Evolutionary conservation across 2,888 invertebrate genomes (phyloP).

Genomic region (Sphaeridia pumilis): DNA sequence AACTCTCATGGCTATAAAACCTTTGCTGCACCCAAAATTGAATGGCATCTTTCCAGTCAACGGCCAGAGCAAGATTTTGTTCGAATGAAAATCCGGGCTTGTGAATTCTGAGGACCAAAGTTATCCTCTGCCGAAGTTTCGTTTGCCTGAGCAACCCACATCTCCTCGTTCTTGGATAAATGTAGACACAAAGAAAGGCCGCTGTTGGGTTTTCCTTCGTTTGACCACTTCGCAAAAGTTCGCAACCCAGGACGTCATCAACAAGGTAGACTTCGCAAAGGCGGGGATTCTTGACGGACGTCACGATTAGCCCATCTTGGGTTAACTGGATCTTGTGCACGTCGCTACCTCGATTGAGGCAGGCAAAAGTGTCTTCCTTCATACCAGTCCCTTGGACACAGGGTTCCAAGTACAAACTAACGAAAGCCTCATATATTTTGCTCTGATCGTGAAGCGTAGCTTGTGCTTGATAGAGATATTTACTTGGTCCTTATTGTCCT

Average conservation of each 20-base stretch:
- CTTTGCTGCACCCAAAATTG: background rate
- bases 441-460: too few relatives aligned
- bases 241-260: conserved; percentile 32
- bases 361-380: conserved; percentile 31
- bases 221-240: conserved; percentile 27
- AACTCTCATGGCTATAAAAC: conserved; percentile 15
- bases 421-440: too few relatives aligned
- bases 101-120: conserved; percentile 27
- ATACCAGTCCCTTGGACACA: too few relatives aligned
- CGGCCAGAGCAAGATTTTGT: conserved; percentile 27
- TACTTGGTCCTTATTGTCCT: too few relatives aligned
- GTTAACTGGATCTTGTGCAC: conserved; percentile 26
- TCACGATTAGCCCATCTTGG: conserved; percentile 18
- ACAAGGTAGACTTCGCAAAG: conserved; percentile 20
- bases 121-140: conserved; percentile 23
- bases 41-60: conserved; percentile 29
- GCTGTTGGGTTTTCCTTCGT: conserved; percentile 6
- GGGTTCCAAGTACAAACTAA: too few relatives aligned
- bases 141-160: conserved; percentile 18
- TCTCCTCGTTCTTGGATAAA: conserved; percentile 25
- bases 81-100: conserved; percentile 24
- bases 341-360: conserved; percentile 24
- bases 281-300: conserved; percentile 16
- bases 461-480: too few relatives aligned
- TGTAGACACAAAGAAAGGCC: conserved; percentile 31